phyloP scores from a whole-genome alignment of 2,797 vertebrate species.

The Notolabrus celidotus region DNA sequence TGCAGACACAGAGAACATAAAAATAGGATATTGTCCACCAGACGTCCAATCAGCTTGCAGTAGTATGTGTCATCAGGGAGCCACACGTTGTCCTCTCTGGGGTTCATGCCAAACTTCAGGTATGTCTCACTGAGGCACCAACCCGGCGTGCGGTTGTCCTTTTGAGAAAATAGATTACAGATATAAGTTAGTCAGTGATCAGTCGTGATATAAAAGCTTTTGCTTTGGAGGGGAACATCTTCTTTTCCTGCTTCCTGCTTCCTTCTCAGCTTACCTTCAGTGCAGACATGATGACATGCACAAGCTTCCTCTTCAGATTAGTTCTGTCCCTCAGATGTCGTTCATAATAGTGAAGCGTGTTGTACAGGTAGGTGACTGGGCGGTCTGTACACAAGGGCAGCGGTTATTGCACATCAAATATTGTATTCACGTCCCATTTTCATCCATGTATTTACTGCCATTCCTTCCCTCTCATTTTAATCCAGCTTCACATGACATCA shows the following conservation, averaged over 20 bases:
- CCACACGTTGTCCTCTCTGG: constrained; percentile 95
- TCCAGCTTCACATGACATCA: neutral
- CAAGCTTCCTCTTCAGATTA: constrained; percentile 96
- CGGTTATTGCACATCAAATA: neutral
- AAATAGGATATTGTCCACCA: constrained; percentile 99
- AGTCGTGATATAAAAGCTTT: no score
- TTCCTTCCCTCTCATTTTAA: neutral
- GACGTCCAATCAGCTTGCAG: constrained; percentile 96
- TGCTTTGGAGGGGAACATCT: no score
- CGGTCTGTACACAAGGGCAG: constrained; percentile 85
- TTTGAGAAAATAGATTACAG: neutral
- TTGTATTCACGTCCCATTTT: neutral
- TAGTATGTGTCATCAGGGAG: constrained; percentile 98
- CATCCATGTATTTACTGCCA: neutral
- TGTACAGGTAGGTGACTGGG: constrained; percentile 98
- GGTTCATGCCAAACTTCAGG: constrained; percentile 95
- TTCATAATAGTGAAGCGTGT: constrained; percentile 98
- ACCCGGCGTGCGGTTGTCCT: constrained; percentile 94
- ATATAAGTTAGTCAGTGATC: no score
- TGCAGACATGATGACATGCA: constrained; percentile 97
- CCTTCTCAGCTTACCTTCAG: constrained; percentile 83
- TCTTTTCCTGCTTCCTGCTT: no score
- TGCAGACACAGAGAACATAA: neutral
- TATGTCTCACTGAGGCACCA: constrained; percentile 99
- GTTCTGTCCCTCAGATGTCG: constrained; percentile 94